Evolutionary conservation across 2,888 invertebrate species (phyloP).

Genomic region (Ophonus ardosiacus): DNA sequence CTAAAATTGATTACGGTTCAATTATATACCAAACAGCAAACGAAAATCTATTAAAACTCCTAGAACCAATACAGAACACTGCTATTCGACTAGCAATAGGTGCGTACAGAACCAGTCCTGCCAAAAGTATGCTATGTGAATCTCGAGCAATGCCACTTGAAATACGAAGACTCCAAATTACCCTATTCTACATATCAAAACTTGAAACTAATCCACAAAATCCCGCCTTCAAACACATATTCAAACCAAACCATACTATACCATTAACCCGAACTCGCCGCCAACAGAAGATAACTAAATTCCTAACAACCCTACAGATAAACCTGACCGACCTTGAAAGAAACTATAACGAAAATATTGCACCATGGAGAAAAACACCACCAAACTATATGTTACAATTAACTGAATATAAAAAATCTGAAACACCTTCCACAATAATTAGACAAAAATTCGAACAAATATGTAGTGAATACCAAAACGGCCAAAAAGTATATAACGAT

Average conservation of each 20-base stretch:
- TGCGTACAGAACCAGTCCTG: constrained; percentile 57
- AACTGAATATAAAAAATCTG: constrained; percentile 3
- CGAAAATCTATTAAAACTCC: not conserved
- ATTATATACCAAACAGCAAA: constrained; percentile 35
- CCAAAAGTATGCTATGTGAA: constrained; percentile 2
- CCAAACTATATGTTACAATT: not conserved
- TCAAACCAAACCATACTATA: not conserved
- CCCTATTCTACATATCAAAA: not conserved
- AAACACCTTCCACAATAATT: constrained; percentile 12
- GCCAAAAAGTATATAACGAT: not conserved
- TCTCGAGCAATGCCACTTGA: not conserved
- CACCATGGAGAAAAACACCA: not conserved
- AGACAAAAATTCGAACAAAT: not conserved
- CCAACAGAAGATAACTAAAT: not conserved
- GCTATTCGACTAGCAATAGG: constrained; percentile 62
- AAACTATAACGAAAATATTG: not conserved
- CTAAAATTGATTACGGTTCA: not conserved
- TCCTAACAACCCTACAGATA: not conserved
- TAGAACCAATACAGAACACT: constrained; percentile 55
- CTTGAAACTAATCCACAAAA: not conserved
- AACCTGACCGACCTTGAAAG: not conserved
- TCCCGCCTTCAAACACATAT: not conserved
- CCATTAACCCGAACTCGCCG: not conserved
- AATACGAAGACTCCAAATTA: not conserved
- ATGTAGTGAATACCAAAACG: too few species aligned